Evolutionary conservation across 2,113 vertebrate genomes (phyloP).

Genomic region (Pachyramphus minor): DNA sequence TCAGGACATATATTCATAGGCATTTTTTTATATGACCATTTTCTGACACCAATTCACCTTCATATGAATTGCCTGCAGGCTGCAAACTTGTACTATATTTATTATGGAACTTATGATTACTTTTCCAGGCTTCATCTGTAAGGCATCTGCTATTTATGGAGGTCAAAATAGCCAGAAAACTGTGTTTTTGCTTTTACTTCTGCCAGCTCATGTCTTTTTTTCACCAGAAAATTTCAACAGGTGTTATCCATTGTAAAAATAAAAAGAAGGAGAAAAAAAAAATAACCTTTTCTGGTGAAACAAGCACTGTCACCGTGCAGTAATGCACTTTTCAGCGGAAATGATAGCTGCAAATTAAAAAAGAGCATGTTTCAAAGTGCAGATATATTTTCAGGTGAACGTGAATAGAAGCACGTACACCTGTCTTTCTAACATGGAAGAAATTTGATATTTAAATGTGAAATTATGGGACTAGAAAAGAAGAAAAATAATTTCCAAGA

Average conservation of each 20-base stretch:
- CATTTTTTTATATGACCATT: not conserved
- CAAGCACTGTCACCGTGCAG: not conserved
- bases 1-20: not conserved
- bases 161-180: constrained; percentile 7
- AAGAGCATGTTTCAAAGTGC: not conserved
- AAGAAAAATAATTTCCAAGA: not conserved
- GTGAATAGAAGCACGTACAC: not conserved
- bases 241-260: not conserved
- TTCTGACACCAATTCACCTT: not conserved
- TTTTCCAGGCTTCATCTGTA: constrained; percentile 30
- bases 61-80: constrained; percentile 24
- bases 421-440: not conserved
- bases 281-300: not conserved
- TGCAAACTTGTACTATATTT: constrained; percentile 26
- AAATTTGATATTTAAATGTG: not conserved
- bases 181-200: not conserved
- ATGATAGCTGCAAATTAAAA: not conserved
- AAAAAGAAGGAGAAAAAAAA: not conserved
- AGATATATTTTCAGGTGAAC: not conserved
- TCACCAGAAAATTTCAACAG: not conserved
- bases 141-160: constrained; percentile 8
- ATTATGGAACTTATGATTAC: not conserved
- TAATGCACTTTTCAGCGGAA: not conserved
- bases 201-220: not conserved
- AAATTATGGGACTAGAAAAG: not conserved